Conservation (phyloP, 2,888 invertebrate species). For the Agrypnus murinus region DNA sequence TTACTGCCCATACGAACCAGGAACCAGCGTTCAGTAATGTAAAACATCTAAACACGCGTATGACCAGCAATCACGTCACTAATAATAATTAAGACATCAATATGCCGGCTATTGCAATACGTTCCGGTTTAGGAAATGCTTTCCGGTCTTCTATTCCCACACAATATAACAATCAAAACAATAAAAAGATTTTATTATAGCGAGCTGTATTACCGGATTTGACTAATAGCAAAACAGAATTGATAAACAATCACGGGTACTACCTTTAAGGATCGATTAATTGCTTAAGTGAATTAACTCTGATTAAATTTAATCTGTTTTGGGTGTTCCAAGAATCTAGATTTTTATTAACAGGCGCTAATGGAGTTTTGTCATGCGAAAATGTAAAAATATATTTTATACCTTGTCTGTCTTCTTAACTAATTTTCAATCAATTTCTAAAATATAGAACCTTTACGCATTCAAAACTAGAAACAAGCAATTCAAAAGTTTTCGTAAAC, state of each 20-base stretch:
- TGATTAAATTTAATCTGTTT: neutral
- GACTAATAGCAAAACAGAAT: neutral
- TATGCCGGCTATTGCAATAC: slow-evolving; percentile 37
- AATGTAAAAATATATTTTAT: neutral
- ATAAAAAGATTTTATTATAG: neutral
- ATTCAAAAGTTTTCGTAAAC: too few species aligned
- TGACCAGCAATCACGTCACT: slow-evolving; percentile 13
- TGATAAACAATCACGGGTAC: neutral
- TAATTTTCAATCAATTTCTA: too few species aligned
- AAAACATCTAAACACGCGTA: slow-evolving; percentile 31
- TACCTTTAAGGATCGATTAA: neutral
- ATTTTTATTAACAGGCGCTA: neutral
- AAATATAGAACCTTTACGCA: too few species aligned
- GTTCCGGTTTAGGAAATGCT: slow-evolving; percentile 34
- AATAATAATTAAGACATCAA: slow-evolving; percentile 41
- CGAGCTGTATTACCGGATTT: slow-evolving; percentile 5
- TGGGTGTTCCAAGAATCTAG: neutral
- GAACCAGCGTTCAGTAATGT: slow-evolving; percentile 11
- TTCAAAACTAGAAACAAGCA: too few species aligned
- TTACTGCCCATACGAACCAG: neutral
- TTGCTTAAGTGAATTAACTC: neutral
- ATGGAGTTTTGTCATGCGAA: neutral
- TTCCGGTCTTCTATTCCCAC: slow-evolving; percentile 38
- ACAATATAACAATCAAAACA: slow-evolving; percentile 5
- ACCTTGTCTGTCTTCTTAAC: neutral